Evolutionary conservation across 2,797 vertebrate species (phyloP), one percentile per base, ranked within the genome.

Genomic region (Chelon auratus): DNA sequence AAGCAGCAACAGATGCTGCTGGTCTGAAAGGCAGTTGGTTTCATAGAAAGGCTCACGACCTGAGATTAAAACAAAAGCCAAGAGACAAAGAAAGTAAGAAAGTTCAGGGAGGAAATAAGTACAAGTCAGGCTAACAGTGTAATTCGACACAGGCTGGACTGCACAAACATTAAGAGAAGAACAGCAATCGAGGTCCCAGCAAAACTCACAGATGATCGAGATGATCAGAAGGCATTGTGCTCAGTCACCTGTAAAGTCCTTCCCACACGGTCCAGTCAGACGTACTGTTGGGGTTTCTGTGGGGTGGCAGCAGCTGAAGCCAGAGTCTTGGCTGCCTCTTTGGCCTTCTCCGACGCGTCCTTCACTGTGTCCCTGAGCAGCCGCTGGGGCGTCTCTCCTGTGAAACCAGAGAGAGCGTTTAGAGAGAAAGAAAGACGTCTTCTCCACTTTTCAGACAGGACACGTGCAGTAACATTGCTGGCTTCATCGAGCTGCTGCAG

Each of bases 311-410:
- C 91, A 6, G 91, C 86, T 2, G 93, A 88, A 5, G 93, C 90
- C 64, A 95, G 83, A 33, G 75, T 93, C 78, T 94, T 94, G 2
- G 92, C 91, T 0, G 92, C 89, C 64, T 87, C 93, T 77, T 91
- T 93, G 42, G 93, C 92, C 61, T 93, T 93, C 53, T 84, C 93
- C 0, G 93, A 91, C 0, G 89, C 83, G 0, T 91, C 93, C 82
- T 93, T 94, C 82, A 93, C 80, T 0, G 92, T 43, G 87, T 87
- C 90, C 80, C 93, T 86, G 88, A 90, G 89, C 72, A 89, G 83
- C 87, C 91, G 75, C 68, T 92, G 89, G 65, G 86, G 83, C 42
- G 64, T 57, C 85, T 93, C 92, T 91, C 93, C 93, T 94, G 87
- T n/a, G 9, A 24, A n/a, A n/a, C 17, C 40, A 39, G 30, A 78